Evolutionary conservation across 1,140 invertebrate species (phyloP).

Genomic region (Pachyrhynchus sulphureomaculatus): DNA sequence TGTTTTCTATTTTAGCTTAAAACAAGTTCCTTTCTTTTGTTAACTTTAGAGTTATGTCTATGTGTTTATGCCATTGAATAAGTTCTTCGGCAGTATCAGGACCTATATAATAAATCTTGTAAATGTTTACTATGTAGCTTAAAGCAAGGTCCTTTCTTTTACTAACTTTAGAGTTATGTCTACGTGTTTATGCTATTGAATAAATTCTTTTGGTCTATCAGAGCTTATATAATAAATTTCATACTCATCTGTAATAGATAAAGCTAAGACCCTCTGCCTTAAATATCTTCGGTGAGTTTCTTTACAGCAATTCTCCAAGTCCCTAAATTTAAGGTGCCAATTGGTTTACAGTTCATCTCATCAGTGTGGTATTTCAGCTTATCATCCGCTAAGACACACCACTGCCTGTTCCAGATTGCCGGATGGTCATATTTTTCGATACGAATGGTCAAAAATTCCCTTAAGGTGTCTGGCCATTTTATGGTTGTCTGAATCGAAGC

Average conservation of each 20-base stretch:
- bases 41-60: background rate
- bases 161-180: too few species aligned
- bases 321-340: background rate
- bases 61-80: background rate
- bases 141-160: background rate
- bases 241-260: too few species aligned
- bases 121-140: too few species aligned
- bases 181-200: too few species aligned
- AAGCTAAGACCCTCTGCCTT: too few species aligned
- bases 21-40: too few species aligned
- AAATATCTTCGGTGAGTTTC: background rate
- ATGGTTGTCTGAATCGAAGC: background rate
- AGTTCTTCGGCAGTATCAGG: background rate
- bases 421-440: background rate
- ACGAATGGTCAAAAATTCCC: too few species aligned
- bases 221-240: too few species aligned
- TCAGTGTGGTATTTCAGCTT: conserved; percentile 1
- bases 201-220: too few species aligned
- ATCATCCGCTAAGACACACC: conserved; percentile 8
- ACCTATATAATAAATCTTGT: too few species aligned
- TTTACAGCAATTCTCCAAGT: background rate
- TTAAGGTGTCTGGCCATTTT: background rate
- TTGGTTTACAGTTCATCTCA: background rate
- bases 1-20: background rate
- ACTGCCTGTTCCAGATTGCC: conserved; percentile 2